phyloP scores from a whole-genome alignment of 2,797 vertebrate species.

The Adelosebastes latens region DNA sequence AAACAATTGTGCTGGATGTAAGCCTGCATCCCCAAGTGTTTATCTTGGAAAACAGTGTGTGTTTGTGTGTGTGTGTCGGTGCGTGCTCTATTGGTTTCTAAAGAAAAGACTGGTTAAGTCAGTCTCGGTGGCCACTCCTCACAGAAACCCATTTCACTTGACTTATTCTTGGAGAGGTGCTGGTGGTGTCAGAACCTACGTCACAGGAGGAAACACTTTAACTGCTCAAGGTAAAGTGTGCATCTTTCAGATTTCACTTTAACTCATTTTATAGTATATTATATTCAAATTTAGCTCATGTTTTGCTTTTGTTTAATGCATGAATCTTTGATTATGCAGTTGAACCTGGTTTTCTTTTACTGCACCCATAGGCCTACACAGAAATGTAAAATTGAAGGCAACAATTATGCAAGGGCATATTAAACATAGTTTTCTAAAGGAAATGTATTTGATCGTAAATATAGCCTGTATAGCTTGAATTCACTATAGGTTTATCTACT shows the following conservation, averaged over 20 bases:
- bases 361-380: not conserved
- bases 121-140: slow-evolving; percentile 54
- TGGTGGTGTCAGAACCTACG: not conserved
- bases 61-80: not conserved
- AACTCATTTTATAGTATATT: not conserved
- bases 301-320: not conserved
- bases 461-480: not conserved
- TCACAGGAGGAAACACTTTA: not conserved
- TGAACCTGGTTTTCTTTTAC: not conserved
- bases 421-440: not conserved
- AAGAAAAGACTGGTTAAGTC: slow-evolving; percentile 31
- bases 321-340: not conserved
- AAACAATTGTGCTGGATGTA: not conserved
- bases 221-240: slow-evolving; percentile 24
- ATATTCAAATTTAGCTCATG: not conserved
- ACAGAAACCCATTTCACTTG: slow-evolving; percentile 28
- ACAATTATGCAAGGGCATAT: not conserved
- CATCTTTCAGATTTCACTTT: not conserved
- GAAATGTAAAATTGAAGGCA: not conserved
- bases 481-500: not conserved
- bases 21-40: not conserved
- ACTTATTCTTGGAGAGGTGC: not conserved
- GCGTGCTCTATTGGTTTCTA: slow-evolving; percentile 2
- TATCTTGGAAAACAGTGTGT: slow-evolving; percentile 2
- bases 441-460: not conserved